Evolutionary conservation across 2,888 invertebrate species (phyloP), one percentile per base, ranked within the genome.

Genomic region (Lasioglossum marginatum): DNA sequence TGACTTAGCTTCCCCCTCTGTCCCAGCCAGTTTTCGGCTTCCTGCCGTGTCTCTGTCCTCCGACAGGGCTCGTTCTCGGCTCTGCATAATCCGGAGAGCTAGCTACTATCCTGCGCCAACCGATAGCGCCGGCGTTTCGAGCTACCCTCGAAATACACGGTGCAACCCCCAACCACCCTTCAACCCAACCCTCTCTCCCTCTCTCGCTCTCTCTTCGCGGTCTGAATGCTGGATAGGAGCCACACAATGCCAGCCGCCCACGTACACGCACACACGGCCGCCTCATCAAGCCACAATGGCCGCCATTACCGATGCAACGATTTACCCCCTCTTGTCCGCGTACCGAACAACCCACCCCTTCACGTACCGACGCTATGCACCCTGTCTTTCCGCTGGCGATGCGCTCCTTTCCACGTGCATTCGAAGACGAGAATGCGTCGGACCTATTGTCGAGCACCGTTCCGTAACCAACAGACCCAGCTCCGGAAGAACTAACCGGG

Each of bases 231-330:
- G 84, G 87, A 90, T 89, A 79, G 84, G 84, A 85, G 85, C 45
- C 83, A 88, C 82, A 83, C 83, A 88, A 83, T 52, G 81, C 77
- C 81, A 80, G 74, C 63, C 77, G 63, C 37, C 60, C 78, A 83
- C 81, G 74, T 77, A 84, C 82, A 84, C 82, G 81, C 86, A 84
- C 88, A 83, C 83, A 84, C 82, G 82, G 52, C 74, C 83, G 75
- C 80, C 79, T 89, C 89, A 85, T 90, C 90, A 85, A 87, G 85
- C 90, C 89, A 93, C 93, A 93, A 93, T 93, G 92, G 92, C 93
- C 88, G 93, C 93, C 93, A 94, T 94, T 94, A 94, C 92, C 92
- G 93, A 93, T 92, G 92, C 93, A 92, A 93, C 92, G 92, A 94
- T 93, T 92, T 89, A 82, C 87, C 77, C 89, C 84, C 89, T 84